Conservation (phyloP, 2,113 vertebrate genomes). For the Andinoacara biseriatus region DNA sequence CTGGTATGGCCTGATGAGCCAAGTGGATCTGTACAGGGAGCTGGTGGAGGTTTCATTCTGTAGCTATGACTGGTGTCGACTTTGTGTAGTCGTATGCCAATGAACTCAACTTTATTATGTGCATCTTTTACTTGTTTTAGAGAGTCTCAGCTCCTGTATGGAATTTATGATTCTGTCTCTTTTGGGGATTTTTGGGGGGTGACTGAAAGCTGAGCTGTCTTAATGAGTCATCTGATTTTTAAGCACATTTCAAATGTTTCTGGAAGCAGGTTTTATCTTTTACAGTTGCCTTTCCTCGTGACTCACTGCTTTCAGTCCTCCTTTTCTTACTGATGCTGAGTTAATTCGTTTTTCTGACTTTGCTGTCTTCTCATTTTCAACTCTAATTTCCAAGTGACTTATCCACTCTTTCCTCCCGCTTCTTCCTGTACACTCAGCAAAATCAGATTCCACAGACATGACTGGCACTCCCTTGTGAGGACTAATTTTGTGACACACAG, state of each 20-base stretch:
- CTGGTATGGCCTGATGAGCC: neutral
- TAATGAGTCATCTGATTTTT: conserved; percentile 56
- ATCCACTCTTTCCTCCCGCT: conserved; percentile 12
- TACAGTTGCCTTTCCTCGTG: conserved; percentile 22
- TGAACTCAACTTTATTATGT: conserved; percentile 25
- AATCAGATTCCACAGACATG: conserved; percentile 45
- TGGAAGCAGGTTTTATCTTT: conserved; percentile 32
- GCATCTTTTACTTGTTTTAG: neutral
- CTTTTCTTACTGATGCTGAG: neutral
- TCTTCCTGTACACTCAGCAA: conserved; percentile 31
- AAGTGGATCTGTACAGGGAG: neutral
- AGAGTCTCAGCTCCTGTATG: neutral
- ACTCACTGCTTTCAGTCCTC: conserved; percentile 45
- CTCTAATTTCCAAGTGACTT: conserved; percentile 52
- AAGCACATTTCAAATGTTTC: conserved; percentile 37
- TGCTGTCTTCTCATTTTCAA: neutral
- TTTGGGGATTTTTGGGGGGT: neutral
- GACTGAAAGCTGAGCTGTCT: conserved; percentile 32
- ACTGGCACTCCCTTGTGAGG: conserved; percentile 51
- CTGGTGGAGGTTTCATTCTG: conserved; percentile 13
- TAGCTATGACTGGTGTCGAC: conserved; percentile 37
- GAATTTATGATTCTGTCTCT: conserved; percentile 1
- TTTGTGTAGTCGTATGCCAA: conserved; percentile 26
- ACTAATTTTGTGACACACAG: conserved; percentile 38
- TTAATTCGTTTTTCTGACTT: conserved; percentile 53